Base-by-base conservation (phyloP, 2,797 vertebrate species). In the Eidolon dupreanum region DNA sequence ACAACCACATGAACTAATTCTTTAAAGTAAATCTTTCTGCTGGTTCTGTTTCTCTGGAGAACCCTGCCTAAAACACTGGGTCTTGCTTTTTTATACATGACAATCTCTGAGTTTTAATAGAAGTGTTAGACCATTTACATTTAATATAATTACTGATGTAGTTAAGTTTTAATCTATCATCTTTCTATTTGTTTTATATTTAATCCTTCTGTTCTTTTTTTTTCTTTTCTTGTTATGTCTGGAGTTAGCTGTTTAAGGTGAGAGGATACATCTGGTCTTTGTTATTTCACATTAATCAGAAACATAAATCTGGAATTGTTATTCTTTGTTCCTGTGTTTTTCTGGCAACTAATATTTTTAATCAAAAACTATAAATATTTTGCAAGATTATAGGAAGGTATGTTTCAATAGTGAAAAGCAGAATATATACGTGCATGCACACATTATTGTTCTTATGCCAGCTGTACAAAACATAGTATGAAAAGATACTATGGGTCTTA, bases 41-140 rank as follows among this genome's bases (percentile, higher is more conserved):
- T 78, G 6, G 19, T 65, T 74, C 6, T 66, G 15, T 66, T 82
- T 86, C 24, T 90, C 28, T 59, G n/a, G 20, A 91, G 46, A 92
- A 74, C 12, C 8, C 51, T 70, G n/a, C 43, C 15, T 55, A 81
- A 53, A 38, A 81, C 5, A 46, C 15, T 81, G 38, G 7, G 1
- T 77, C 31, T 66, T 94, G 17, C 15, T 78, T 74, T 92, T 93
- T 84, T 4, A 78, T n/a, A 19, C 15, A 36, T 51, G 28, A 77
- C 2, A 79, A 66, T 55, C 17, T 90, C 77, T 55, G 57, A 88
- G n/a, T 87, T 90, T 90, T 81, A 61, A 75, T 7, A 83, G 36
- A 13, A 77, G 22, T 74, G 5, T 85, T 93, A 87, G 65, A 33
- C 38, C 66, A 85, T 93, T 96, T 94, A 92, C 24, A 88, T 77